Conservation (phyloP, 1,140 invertebrate genomes). For the Pomacea maculata region DNA sequence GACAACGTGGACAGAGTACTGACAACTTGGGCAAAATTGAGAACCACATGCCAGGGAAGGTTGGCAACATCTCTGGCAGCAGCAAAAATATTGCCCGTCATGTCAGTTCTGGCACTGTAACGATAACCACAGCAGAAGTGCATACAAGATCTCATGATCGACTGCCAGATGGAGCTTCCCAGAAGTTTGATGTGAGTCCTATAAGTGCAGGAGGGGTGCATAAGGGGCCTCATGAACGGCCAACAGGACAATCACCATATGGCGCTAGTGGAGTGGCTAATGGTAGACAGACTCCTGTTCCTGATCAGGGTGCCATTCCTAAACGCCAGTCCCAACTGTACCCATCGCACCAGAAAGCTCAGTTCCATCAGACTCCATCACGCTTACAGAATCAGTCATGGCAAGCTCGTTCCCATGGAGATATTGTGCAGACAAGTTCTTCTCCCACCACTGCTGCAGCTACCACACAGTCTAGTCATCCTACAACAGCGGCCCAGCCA, state of each 20-base stretch:
- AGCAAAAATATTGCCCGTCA: neutral
- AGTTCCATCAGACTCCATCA: neutral
- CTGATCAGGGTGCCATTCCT: conserved; percentile 39
- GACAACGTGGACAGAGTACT: neutral
- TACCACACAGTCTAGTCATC: conserved; percentile 18
- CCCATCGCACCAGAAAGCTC: conserved; percentile 25
- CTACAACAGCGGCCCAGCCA: conserved; percentile 7
- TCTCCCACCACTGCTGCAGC: neutral
- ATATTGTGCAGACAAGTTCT: neutral
- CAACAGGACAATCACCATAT: neutral
- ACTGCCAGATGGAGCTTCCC: conserved; percentile 23
- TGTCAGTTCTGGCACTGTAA: conserved; percentile 1
- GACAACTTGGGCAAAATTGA: neutral
- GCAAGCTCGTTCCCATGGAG: conserved; percentile 13
- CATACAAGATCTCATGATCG: conserved; percentile 13
- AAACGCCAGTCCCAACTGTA: conserved; percentile 41
- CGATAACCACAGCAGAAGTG: conserved; percentile 19
- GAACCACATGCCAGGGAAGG: neutral
- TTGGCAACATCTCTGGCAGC: neutral
- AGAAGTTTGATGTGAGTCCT: neutral
- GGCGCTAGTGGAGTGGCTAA: neutral
- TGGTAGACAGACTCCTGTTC: conserved; percentile 11
- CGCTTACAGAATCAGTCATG: conserved; percentile 6
- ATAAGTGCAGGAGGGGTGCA: neutral
- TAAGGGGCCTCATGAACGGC: neutral